phyloP scores from a whole-genome alignment of 2,113 vertebrate species.

The Trichomycterus rosablanca region DNA sequence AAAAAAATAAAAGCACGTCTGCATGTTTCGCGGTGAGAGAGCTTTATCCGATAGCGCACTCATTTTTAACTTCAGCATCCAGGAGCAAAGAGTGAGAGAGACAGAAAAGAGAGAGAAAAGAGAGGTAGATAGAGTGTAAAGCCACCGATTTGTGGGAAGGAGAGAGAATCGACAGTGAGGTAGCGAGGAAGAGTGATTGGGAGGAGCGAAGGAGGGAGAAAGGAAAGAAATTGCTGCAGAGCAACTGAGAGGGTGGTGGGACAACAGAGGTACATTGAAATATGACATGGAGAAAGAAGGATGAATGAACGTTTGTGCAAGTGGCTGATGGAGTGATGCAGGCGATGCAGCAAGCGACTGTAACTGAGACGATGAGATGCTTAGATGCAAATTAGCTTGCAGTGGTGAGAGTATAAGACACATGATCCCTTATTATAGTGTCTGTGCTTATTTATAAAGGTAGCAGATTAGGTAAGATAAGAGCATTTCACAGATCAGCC shows the following conservation, averaged over 20 bases:
- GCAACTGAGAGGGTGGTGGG: not conserved
- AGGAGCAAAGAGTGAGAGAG: slow-evolving; percentile 21
- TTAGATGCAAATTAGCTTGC: too few relatives aligned
- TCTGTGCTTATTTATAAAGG: too few relatives aligned
- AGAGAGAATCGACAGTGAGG: slow-evolving; percentile 17
- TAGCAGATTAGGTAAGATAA: too few relatives aligned
- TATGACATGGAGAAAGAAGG: too few relatives aligned
- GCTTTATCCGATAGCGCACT: slow-evolving; percentile 11
- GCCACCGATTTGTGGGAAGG: slow-evolving; percentile 7
- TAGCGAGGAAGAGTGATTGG: slow-evolving; percentile 33
- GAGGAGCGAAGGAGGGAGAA: slow-evolving; percentile 35
- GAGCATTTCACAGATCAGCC: too few relatives aligned
- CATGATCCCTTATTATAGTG: too few relatives aligned
- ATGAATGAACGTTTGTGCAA: too few relatives aligned
- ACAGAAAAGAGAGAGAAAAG: slow-evolving; percentile 15
- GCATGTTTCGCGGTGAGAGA: not conserved
- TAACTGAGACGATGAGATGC: too few relatives aligned
- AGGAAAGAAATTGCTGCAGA: slow-evolving; percentile 43
- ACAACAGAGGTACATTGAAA: not conserved
- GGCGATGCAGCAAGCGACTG: too few relatives aligned
- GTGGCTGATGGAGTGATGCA: too few relatives aligned
- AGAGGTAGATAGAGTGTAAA: slow-evolving; percentile 1
- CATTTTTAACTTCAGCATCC: slow-evolving; percentile 35
- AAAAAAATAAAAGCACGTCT: not conserved
- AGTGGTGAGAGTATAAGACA: too few relatives aligned